These are phyloP conservation scores for Actinemys pallida DNA, from an alignment of 2,113 vertebrate genomes.

Conservation along the genomic window DNA sequence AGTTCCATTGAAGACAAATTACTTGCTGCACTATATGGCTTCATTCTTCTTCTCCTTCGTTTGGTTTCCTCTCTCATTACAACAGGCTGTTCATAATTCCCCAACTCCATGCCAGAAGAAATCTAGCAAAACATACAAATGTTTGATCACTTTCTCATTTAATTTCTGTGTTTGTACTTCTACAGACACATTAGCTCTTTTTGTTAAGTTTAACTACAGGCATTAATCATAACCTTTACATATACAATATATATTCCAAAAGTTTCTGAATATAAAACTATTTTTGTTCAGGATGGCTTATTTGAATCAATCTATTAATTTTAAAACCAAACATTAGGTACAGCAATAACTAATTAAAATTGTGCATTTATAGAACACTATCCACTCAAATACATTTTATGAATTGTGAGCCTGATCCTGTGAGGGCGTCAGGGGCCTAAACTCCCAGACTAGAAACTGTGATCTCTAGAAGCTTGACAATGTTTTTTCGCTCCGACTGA, in stretches of 20 bases:
- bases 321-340: neutral
- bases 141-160: constrained; percentile 22
- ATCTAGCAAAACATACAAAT: constrained; percentile 63
- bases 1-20: constrained; percentile 86
- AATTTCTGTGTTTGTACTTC: neutral
- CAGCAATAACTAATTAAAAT: neutral
- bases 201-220: neutral
- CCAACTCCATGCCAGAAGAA: constrained; percentile 87
- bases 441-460: neutral
- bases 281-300: neutral
- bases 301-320: neutral
- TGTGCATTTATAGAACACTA: neutral
- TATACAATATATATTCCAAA: neutral
- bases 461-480: neutral
- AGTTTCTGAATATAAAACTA: constrained; percentile 8
- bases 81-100: constrained; percentile 83
- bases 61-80: constrained; percentile 87
- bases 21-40: constrained; percentile 81
- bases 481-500: neutral
- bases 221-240: neutral
- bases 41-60: constrained; percentile 91
- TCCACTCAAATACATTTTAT: neutral
- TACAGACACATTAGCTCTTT: neutral
- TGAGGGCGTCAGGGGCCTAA: neutral
- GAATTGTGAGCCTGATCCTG: neutral